Percentiles rank a stretch among this genome's conserved stretches.
Conservation (phyloP, 2,113 vertebrate genomes). For the Macheiramphus alcinus region DNA sequence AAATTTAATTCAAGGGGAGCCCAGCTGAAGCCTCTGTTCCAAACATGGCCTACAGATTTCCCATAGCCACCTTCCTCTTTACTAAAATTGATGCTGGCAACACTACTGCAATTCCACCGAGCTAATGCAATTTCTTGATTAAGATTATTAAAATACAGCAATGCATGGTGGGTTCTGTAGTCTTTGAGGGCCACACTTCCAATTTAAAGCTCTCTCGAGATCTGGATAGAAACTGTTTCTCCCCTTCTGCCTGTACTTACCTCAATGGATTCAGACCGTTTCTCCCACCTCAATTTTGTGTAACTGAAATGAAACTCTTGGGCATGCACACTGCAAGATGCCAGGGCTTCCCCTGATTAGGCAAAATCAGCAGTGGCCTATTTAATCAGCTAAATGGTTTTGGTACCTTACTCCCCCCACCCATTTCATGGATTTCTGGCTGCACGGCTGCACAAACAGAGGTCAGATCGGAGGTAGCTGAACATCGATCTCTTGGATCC, state of each 20-base stretch:
- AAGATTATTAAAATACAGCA: slow-evolving; percentile 9
- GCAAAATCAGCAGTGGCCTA: background rate
- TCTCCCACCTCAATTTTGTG: background rate
- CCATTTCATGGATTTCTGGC: background rate
- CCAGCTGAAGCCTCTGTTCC: slow-evolving; percentile 19
- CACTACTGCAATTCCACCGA: slow-evolving; percentile 32
- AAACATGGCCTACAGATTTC: slow-evolving; percentile 8
- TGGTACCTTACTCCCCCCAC: background rate
- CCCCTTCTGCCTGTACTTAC: background rate
- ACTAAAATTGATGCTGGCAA: background rate
- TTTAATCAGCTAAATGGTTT: background rate
- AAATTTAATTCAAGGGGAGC: slow-evolving; percentile 42
- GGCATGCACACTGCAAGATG: background rate
- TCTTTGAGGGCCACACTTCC: background rate
- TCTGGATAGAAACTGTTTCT: background rate
- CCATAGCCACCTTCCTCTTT: slow-evolving; percentile 5
- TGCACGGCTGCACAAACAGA: background rate
- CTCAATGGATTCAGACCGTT: slow-evolving; percentile 12
- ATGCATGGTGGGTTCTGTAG: slow-evolving; percentile 57
- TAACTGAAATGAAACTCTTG: background rate
- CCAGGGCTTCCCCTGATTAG: background rate
- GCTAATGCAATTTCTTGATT: background rate
- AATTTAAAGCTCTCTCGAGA: background rate
- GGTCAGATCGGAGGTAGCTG: background rate
- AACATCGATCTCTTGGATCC: background rate